Evolutionary conservation across 2,797 vertebrate species (phyloP), one percentile per base, ranked within the genome.

Genomic region (Apodemus agrarius): DNA sequence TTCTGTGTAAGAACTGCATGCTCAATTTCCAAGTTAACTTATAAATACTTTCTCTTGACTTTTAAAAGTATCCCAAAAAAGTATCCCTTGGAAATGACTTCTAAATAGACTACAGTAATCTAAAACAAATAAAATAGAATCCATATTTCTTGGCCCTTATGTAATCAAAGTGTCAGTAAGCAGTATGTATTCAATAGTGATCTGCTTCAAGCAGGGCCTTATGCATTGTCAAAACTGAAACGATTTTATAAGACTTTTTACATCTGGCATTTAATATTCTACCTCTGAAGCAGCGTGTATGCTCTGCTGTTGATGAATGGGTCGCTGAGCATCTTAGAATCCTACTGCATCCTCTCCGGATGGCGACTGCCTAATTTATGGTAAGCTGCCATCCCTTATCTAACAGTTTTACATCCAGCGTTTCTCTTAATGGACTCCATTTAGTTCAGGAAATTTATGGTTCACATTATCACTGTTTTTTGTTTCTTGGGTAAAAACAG

Each of bases 341-440:
- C 96, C 94, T 91, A 34, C 88, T 97, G 57, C 65, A 94, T 16
- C n/a, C 29, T 93, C 80, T 96, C 76, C 85, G 24, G 82, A 96
- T 29, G 94, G 65, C 26, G 97, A 95, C 29, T 84, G 75, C 90
- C 97, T 98, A 98, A 96, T 98, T 98, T 98, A 97, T 96, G 91
- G 90, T 83, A 98, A 90, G 93, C 94, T 98, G 92, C 40, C 81
- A 95, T 91, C 97, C 29, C 87, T 98, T 98, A 97, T 97, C 97
- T 95, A 94, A 92, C 93, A 96, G 78, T 40, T 95, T 69, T 94
- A 83, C 65, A 97, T 96, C 97, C 97, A 97, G 84, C 26, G 43
- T 97, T 93, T 80, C 95, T 74, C 94, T 97, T 98, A 98, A 98
- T 96, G 94, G 97, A 98, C 65, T 98, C 61, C 89, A 97, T 98